A percentile compares a stretch with the other conserved stretches of the same genome.
Conservation (phyloP, 2,113 vertebrate species). For the Rissa tridactyla region DNA sequence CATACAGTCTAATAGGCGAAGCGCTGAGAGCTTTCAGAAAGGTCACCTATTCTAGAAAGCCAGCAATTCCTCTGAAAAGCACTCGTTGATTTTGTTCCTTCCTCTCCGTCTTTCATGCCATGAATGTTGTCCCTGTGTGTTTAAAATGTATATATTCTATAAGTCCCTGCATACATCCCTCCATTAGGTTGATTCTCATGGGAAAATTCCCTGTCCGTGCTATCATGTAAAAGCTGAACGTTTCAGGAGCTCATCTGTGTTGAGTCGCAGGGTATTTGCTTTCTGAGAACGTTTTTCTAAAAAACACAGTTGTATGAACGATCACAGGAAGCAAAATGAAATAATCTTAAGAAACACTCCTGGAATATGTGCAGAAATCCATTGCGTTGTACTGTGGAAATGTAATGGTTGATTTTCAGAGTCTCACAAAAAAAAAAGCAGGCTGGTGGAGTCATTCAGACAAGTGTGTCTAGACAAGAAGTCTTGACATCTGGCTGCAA, state of each 20-base stretch:
- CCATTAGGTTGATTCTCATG: not conserved
- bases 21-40: not conserved
- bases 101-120: not conserved
- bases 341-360: not conserved
- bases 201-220: not conserved
- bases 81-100: not conserved
- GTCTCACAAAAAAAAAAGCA: not conserved
- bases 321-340: not conserved
- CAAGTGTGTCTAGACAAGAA: not conserved
- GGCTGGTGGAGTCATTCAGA: not conserved
- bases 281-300: not conserved
- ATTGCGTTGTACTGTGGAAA: not conserved
- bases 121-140: not conserved
- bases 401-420: not conserved
- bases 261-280: not conserved
- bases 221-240: not conserved
- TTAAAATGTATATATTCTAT: not conserved
- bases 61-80: not conserved
- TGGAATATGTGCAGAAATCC: not conserved
- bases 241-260: not conserved
- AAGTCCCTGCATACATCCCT: not conserved
- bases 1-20: not conserved
- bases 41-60: not conserved
- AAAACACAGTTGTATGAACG: not conserved
- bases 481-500: not conserved